Evolutionary conservation across 2,113 vertebrate genomes (phyloP), one percentile per base, ranked within the genome.

Genomic region (Cheirogaleus medius): DNA sequence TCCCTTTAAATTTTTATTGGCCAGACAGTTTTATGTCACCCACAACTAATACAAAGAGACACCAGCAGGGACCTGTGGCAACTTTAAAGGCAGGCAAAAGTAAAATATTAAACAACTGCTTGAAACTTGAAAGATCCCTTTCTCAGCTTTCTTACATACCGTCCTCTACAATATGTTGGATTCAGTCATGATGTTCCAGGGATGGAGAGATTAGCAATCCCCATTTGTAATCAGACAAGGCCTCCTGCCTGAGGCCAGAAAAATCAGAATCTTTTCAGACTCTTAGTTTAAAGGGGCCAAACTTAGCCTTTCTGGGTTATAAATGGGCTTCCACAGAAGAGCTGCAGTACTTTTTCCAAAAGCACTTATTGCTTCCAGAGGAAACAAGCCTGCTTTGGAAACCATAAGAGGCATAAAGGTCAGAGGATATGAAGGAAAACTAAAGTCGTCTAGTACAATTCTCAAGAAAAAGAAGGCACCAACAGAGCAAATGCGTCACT

Each of bases 21-120:
- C 49, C 37, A 77, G 47, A 86, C 49, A 98, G 84, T 54, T 90
- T 95, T 44, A 96, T 85, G 78, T 97, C 78, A 58, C 44, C 68
- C n/a, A 66, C 68, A 85, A 96, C 47, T 64, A 88, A 96, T 54
- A 83, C 47, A 58, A 88, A 86, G 68, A 94, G 37, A 78, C 60
- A 93, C 37, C 9, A 78, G 82, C 5, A 44, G 56, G 27, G 34
- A 60, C n/a, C 42, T 78, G 29, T 49, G 23, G 63, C 21, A 76
- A 82, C 13, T 66, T 90, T 86, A 93, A 90, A 87, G 60, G 25
- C 44, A 56, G 74, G 74, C 34, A 77, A 80, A 97, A 73, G 47
- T 92, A 69, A 81, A 71, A 93, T 92, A 86, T 1, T 68, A 97
- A 98, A 18, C 10, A 85, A 27, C 23, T 69, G 81, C 39, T 91